A percentile compares a stretch with the other conserved stretches of the same genome.
These are phyloP conservation scores for Drosophila kanapiae DNA, from an alignment of 1,140 invertebrate genomes.

Conservation along the genomic window DNA sequence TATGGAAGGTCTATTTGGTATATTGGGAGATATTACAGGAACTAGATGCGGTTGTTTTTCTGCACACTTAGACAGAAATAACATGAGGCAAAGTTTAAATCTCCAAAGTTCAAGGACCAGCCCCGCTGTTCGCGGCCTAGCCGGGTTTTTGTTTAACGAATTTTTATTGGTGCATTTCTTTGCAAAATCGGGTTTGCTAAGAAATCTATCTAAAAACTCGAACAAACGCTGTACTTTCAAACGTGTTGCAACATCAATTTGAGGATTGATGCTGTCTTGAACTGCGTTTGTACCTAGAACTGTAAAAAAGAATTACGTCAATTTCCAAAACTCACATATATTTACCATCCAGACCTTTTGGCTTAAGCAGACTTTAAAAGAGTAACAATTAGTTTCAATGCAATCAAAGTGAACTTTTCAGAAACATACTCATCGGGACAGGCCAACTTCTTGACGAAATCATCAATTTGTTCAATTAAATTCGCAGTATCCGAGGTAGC, in stretches of 20 bases:
- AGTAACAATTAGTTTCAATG: not conserved
- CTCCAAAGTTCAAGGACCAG: not conserved
- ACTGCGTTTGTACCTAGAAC: not conserved
- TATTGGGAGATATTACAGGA: too few species aligned
- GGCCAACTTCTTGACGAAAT: not conserved
- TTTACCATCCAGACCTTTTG: not conserved
- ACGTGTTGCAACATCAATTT: not conserved
- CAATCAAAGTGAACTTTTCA: not conserved
- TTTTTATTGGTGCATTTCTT: not conserved
- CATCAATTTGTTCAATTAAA: not conserved
- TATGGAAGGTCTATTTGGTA: too few species aligned
- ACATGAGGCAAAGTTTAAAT: not conserved
- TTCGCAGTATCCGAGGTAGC: not conserved
- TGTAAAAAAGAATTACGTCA: not conserved
- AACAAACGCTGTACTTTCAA: too few species aligned
- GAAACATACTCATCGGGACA: not conserved
- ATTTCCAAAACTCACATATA: not conserved
- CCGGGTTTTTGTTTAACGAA: fast-evolving
- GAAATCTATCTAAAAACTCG: not conserved
- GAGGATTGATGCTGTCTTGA: not conserved
- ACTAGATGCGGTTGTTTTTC: too few species aligned
- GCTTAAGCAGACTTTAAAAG: not conserved
- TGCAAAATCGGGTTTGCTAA: not conserved
- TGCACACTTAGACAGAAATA: too few species aligned
- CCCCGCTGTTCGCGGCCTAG: fast-evolving